A percentile compares a stretch with the other conserved stretches of the same genome.
Conservation (phyloP, 2,888 invertebrate genomes). For the Gryllus longicercus region DNA sequence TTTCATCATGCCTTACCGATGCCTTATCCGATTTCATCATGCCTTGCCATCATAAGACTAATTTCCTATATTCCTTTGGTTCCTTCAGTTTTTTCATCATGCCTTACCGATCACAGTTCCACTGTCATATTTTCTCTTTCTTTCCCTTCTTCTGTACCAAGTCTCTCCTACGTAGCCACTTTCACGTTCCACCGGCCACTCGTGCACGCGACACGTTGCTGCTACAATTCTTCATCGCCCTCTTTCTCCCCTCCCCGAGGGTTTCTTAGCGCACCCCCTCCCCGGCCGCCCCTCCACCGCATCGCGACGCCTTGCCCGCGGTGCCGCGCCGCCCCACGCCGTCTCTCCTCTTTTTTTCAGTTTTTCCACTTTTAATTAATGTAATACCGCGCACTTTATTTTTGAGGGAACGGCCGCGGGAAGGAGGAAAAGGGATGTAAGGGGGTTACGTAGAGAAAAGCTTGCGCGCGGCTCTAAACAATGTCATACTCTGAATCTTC, state of each 20-base stretch:
- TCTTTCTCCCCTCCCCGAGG: background rate
- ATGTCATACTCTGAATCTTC: conserved; percentile 50
- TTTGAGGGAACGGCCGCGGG: conserved; percentile 39
- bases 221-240: too few species aligned
- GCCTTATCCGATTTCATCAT: too few species aligned
- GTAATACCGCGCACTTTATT: conserved; percentile 47
- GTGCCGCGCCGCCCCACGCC: background rate
- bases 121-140: background rate
- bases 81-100: background rate
- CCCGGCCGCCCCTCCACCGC: background rate
- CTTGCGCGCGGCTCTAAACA: conserved; percentile 43
- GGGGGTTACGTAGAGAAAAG: conserved; percentile 1
- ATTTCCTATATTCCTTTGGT: background rate
- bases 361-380: conserved; percentile 48
- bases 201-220: too few species aligned
- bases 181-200: too few species aligned
- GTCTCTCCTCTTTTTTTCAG: conserved; percentile 6
- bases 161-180: too few species aligned
- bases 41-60: too few species aligned
- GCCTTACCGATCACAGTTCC: too few species aligned
- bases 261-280: background rate
- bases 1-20: too few species aligned
- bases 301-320: background rate
- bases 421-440: conserved; percentile 40
- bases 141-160: background rate